Base-by-base conservation (phyloP, 2,888 invertebrate genomes). In the Bombyx huttoni region DNA sequence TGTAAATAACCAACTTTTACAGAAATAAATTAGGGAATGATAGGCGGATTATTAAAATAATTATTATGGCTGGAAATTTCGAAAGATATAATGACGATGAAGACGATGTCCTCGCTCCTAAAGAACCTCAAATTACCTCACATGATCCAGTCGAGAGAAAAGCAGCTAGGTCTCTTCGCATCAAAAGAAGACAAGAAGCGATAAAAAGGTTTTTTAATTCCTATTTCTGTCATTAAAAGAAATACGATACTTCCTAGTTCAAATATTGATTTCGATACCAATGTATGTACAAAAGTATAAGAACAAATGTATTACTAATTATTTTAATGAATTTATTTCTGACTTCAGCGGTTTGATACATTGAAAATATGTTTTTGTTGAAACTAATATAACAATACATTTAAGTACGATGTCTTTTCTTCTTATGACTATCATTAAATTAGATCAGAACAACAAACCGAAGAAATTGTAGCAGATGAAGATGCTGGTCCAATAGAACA, bases 111-210 rank as follows among this genome's bases (percentile, higher is more conserved):
- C 63, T 86, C 60, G 85, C 81, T 8, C 82, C 87, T 0, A 87
- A 85, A 53, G 91, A 91, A 61, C 91, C 91, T 1, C 90, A 91
- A 60, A 82, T 92, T 40, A 89, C 88, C 0, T 93, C 94, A 0
- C 66, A 72, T 6, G 91, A 94, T 73, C 90, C 92, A 8, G 88
- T 90, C 49, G 94, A 94, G 73, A 80, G 95, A 61, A 94, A 94
- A 76, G 85, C 92, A 47, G 94, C 92, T 0, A 89, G 95, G 53
- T 82, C 90, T 55, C 72, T 92, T 50, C 89, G 94, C 49, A 94
- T 94, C 65, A 89, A 92, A 71, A 89, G 90, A 53, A 84, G 92
- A 56, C 78, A 89, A 56, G 91, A 91, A 54, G 91, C 90, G n/a
- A 66, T 90, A 33, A 89, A 90, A 73, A 91, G 87, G 90, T 90